phyloP scores from a whole-genome alignment of 2,113 vertebrate genomes.

The Pelusios castaneus region DNA sequence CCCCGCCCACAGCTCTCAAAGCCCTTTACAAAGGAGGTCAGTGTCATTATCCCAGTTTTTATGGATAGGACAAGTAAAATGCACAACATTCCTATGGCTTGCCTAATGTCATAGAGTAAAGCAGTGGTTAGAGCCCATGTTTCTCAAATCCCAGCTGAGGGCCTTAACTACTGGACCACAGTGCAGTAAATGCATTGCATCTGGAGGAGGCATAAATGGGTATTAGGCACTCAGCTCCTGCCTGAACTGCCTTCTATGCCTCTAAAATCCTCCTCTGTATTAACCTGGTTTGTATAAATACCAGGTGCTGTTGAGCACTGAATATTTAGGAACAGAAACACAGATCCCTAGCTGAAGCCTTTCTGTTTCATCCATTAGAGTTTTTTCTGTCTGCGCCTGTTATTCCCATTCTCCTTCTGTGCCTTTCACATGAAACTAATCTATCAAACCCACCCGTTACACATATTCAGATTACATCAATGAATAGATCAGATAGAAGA shows the following conservation, averaged over 20 bases:
- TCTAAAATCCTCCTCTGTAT: background rate
- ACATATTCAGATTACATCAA: background rate
- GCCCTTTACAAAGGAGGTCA: background rate
- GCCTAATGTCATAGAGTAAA: background rate
- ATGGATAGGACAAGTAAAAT: background rate
- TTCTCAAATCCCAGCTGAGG: background rate
- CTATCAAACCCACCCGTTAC: slow-evolving; percentile 7
- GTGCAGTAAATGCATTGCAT: fast-evolving
- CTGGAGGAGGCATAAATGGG: background rate
- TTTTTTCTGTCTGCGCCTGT: slow-evolving; percentile 18
- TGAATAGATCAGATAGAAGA: background rate
- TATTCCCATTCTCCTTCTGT: slow-evolving; percentile 54
- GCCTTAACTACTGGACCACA: background rate
- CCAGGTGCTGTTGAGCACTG: fast-evolving
- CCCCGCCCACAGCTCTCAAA: background rate
- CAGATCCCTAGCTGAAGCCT: background rate
- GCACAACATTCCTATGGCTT: background rate
- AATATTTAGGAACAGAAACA: background rate
- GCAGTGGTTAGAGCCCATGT: background rate
- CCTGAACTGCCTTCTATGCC: background rate
- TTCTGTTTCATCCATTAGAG: slow-evolving; percentile 42
- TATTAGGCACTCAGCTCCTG: background rate
- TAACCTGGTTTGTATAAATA: background rate
- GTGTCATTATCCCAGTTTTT: background rate
- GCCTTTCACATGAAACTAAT: background rate